phyloP scores from a whole-genome alignment of 1,140 invertebrate species.

The Tetramorium simillimum region DNA sequence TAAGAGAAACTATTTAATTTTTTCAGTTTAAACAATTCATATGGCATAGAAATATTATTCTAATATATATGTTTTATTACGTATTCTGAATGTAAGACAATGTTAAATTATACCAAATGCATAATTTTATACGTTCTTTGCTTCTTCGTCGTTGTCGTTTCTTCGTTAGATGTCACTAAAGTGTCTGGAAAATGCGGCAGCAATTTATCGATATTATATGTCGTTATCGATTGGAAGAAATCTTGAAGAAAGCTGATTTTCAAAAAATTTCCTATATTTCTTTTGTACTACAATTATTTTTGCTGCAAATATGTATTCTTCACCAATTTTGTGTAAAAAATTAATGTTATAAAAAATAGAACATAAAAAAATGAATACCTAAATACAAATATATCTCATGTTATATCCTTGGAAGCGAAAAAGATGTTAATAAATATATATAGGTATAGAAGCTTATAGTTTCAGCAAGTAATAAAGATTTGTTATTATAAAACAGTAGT shows the following conservation, averaged over 20 bases:
- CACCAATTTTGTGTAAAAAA: neutral
- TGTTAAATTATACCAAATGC: neutral
- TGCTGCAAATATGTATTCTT: neutral
- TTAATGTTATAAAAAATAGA: neutral
- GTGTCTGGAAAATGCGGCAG: neutral
- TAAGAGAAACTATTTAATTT: neutral
- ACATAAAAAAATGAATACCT: neutral
- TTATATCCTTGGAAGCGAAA: neutral
- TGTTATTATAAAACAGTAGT: neutral
- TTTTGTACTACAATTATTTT: neutral
- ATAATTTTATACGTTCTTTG: neutral
- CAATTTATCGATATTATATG: neutral
- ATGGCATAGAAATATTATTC: neutral
- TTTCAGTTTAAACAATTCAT: neutral
- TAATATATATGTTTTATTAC: neutral
- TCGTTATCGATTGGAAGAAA: neutral
- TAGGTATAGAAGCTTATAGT: neutral
- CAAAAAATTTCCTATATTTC: neutral
- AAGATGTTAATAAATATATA: neutral
- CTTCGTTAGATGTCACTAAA: constrained; percentile 50
- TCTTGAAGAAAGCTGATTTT: neutral
- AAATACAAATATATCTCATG: neutral
- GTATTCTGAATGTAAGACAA: neutral
- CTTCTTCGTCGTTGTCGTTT: neutral
- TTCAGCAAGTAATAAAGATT: neutral